Evolutionary conservation across 2,797 vertebrate species (phyloP), one percentile per base, ranked within the genome.

Genomic region (Sebastes kiyomatsui): DNA sequence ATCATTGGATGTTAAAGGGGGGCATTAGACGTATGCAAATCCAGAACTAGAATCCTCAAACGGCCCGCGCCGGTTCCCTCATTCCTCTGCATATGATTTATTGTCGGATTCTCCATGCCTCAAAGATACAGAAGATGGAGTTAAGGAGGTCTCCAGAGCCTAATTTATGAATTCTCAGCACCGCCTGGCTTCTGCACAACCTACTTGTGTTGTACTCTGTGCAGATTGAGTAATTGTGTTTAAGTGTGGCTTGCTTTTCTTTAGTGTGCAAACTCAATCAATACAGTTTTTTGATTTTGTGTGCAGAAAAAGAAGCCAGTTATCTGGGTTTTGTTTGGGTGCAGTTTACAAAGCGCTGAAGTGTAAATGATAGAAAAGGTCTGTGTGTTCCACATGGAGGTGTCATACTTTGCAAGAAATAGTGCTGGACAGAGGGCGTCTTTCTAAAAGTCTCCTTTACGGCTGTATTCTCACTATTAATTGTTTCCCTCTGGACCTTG

Each of bases 131-230:
- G 77, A 85, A 81, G 84, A 93, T 81, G 84, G 89, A 92, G 93
- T 89, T 87, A 89, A 92, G 88, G 80, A 90, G 83, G 90, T 93
- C 93, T 93, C 94, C 75, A 33, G 94, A 93, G 95, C 66, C 92
- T 93, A 89, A 94, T 95, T 95, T 94, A 94, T 91, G 85, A 94
- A 93, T 93, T 91, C 84, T 86, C 87, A 84, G 52, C 80, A 76
- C 64, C 12, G 75, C 86, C 81, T 54, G 67, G 75, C 83, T 90
- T 82, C 81, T 78, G 72, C 75, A 59, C 84, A 85, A 76, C 86
- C 86, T 74, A 75, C 77, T 82, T 83, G 75, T 78, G 84, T 54
- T 85, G 72, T 79, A 67, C 23, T 28, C 79, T 72, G 33, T 80
- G 81, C 38, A 75, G 75, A 83, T 82, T 90, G 80, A 94, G 64